Conservation (phyloP, 2,797 vertebrate species). For the Anas flavirostris region DNA sequence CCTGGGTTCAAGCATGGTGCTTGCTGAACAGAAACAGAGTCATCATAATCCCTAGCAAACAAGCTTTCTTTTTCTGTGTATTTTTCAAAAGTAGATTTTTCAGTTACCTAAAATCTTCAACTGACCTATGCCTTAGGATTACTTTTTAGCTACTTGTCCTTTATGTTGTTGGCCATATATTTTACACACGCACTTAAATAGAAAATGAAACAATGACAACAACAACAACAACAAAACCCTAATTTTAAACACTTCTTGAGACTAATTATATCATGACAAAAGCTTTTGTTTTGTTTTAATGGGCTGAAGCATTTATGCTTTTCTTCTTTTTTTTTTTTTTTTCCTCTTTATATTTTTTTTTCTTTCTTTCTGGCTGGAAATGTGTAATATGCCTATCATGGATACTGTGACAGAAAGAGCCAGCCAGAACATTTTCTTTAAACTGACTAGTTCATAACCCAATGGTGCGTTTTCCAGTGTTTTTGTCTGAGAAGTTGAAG, state of each 20-base stretch:
- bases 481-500: constrained; percentile 46
- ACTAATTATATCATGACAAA: neutral
- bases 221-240: neutral
- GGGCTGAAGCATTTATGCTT: neutral
- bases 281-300: neutral
- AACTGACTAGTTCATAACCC: constrained; percentile 65
- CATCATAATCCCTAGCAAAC: neutral
- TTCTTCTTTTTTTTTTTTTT: too few species aligned
- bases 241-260: neutral
- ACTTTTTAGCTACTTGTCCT: neutral
- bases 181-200: neutral
- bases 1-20: neutral
- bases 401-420: constrained; percentile 20
- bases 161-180: neutral
- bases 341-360: too few species aligned
- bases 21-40: neutral
- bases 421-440: constrained; percentile 59
- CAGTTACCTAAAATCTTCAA: neutral
- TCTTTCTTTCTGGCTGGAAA: constrained; percentile 16
- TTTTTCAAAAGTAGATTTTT: neutral
- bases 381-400: constrained; percentile 17
- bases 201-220: neutral
- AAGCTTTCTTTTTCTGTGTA: fast-evolving
- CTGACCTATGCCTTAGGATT: neutral
- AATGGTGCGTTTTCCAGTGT: neutral